These are phyloP conservation scores for Sinosuthora webbiana DNA, from an alignment of 2,113 vertebrate genomes.

Conservation along the genomic window DNA sequence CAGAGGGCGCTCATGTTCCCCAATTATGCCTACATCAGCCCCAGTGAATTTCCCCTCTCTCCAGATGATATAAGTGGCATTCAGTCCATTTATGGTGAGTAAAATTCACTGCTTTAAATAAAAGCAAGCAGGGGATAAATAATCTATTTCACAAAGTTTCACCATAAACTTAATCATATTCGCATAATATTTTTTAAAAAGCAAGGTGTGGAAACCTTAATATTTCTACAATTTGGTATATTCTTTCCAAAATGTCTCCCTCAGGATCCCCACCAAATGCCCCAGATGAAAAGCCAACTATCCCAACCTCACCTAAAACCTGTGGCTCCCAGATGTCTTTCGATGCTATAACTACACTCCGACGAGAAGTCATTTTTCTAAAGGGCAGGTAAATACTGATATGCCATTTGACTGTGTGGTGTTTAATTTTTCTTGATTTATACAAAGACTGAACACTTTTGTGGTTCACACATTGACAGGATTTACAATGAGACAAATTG, in stretches of 20 bases:
- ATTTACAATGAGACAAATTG: background rate
- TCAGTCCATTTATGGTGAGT: constrained; percentile 91
- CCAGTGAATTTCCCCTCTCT: constrained; percentile 78
- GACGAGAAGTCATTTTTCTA: constrained; percentile 86
- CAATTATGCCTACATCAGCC: constrained; percentile 76
- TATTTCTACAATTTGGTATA: background rate
- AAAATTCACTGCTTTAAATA: background rate
- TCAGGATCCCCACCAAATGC: constrained; percentile 31
- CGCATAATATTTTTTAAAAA: background rate
- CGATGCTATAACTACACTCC: constrained; percentile 81
- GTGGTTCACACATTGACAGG: background rate
- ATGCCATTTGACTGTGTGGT: background rate
- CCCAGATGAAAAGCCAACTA: constrained; percentile 49
- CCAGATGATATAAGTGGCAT: constrained; percentile 86
- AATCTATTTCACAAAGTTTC: background rate
- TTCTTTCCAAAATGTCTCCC: background rate
- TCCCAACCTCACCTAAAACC: constrained; percentile 60
- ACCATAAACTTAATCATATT: background rate
- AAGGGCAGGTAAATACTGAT: constrained; percentile 82
- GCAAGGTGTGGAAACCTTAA: background rate
- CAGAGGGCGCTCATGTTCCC: constrained; percentile 88
- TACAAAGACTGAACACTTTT: background rate
- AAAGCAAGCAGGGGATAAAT: background rate
- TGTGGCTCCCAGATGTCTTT: constrained; percentile 81
- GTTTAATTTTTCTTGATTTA: background rate